A percentile compares a stretch with the other conserved stretches of the same genome.
These are phyloP conservation scores for Pseudococcus longispinus DNA, from an alignment of 2,888 invertebrate genomes.

Conservation along the genomic window DNA sequence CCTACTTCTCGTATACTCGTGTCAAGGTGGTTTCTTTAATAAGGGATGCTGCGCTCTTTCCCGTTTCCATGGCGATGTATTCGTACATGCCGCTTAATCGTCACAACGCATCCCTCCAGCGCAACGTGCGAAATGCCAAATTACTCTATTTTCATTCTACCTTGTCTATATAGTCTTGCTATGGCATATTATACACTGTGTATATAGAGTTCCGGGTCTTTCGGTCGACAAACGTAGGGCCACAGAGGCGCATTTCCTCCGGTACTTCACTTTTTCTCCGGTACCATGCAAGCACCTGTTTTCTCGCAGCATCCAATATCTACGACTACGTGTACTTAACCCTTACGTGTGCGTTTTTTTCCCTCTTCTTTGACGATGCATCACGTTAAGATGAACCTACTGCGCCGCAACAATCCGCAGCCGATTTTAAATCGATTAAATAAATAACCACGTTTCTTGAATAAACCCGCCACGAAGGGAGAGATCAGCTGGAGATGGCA, in stretches of 20 bases:
- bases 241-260: background rate
- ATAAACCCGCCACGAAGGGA: background rate
- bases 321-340: too few relatives aligned
- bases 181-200: background rate
- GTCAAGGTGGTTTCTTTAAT: constrained; percentile 55
- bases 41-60: constrained; percentile 37
- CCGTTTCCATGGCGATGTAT: constrained; percentile 46
- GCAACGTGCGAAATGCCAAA: background rate
- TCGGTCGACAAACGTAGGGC: background rate
- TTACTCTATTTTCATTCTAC: background rate
- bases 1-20: constrained; percentile 27
- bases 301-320: background rate
- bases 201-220: background rate
- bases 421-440: constrained; percentile 11
- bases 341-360: background rate
- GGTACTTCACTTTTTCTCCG: background rate
- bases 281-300: background rate
- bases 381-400: background rate
- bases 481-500: background rate
- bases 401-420: background rate
- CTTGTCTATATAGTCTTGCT: background rate
- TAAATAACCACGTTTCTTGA: background rate
- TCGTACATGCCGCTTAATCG: constrained; percentile 2
- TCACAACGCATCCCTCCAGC: background rate
- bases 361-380: background rate